These are phyloP conservation scores for Ormyrus rosae DNA, from an alignment of 2,888 invertebrate genomes.

Conservation along the genomic window DNA sequence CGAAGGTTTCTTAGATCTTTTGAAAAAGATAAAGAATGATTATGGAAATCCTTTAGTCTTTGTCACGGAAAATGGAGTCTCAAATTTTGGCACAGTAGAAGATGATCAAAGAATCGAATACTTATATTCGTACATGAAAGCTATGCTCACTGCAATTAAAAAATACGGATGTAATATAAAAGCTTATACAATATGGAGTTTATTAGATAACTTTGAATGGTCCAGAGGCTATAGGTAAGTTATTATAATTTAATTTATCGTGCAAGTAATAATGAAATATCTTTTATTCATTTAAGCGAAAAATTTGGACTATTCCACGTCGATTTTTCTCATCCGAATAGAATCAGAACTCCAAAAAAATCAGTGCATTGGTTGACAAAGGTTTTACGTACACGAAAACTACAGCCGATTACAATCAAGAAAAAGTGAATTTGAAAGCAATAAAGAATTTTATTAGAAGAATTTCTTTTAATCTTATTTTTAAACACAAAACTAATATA, in stretches of 20 bases:
- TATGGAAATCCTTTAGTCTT: constrained; percentile 71
- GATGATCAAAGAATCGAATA: too few species aligned
- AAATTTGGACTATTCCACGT: background rate
- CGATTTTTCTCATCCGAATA: background rate
- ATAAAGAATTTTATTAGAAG: background rate
- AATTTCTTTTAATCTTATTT: background rate
- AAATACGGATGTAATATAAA: too few species aligned
- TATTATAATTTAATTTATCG: too few species aligned
- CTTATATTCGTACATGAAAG: too few species aligned
- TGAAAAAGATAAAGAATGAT: constrained; percentile 72
- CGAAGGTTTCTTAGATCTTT: constrained; percentile 72
- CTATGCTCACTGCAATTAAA: too few species aligned
- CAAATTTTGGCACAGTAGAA: constrained; percentile 58
- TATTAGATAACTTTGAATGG: too few species aligned
- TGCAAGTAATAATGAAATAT: background rate
- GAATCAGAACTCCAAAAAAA: background rate
- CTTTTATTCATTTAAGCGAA: background rate
- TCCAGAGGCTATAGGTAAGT: too few species aligned
- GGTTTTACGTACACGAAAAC: background rate
- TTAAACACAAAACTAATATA: too few species aligned
- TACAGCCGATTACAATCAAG: background rate
- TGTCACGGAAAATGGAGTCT: constrained; percentile 73
- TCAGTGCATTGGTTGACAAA: background rate
- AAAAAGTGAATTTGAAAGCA: too few species aligned
- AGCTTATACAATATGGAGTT: too few species aligned